phyloP scores from a whole-genome alignment of 1,140 invertebrate genomes.

The Drosophila parvula region DNA sequence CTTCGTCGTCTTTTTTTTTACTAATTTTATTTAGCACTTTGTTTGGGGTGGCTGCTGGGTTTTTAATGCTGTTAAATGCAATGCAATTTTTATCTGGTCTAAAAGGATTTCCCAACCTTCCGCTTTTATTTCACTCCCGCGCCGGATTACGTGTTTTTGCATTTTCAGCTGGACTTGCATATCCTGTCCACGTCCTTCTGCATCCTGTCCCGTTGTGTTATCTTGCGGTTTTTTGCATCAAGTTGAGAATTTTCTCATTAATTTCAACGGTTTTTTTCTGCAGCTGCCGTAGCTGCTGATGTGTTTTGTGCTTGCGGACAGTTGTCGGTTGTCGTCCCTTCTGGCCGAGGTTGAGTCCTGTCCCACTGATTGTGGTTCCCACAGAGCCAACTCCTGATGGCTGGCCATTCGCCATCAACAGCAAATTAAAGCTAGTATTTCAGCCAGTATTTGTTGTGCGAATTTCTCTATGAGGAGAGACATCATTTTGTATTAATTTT shows the following conservation, averaged over 20 bases:
- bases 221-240: conserved; percentile 76
- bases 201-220: conserved; percentile 56
- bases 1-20: conserved; percentile 29
- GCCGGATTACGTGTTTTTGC: conserved; percentile 65
- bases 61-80: conserved; percentile 75
- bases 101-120: conserved; percentile 40
- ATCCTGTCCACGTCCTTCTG: conserved; percentile 45
- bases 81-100: conserved; percentile 69
- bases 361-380: conserved; percentile 47
- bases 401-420: conserved; percentile 27
- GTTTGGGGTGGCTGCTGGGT: conserved; percentile 28
- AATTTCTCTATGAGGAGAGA: not conserved
- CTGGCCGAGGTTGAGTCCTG: conserved; percentile 25
- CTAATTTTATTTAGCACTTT: conserved; percentile 68
- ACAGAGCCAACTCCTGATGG: conserved; percentile 1
- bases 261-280: conserved; percentile 77
- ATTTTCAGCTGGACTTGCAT: conserved; percentile 62
- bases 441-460: not conserved
- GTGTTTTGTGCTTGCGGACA: conserved; percentile 73
- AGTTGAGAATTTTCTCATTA: conserved; percentile 81
- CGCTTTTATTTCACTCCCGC: conserved; percentile 20
- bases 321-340: conserved; percentile 46
- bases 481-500: not conserved
- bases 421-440: conserved; percentile 19
- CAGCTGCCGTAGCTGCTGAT: conserved; percentile 60